phyloP scores from a whole-genome alignment of 2,888 invertebrate genomes.

The Macaria liturata region DNA sequence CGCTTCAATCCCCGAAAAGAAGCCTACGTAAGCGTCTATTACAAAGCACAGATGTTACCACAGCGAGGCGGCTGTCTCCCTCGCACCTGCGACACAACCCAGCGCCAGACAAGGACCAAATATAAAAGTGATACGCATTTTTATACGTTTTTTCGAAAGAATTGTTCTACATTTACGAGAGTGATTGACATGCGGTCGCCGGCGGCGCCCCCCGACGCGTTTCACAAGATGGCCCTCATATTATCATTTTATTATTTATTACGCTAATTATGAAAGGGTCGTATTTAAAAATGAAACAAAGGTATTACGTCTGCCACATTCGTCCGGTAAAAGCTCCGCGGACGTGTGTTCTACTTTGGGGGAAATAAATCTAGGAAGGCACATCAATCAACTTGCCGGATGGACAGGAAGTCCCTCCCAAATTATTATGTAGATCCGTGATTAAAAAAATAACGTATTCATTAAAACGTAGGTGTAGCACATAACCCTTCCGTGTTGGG shows the following conservation, averaged over 20 bases:
- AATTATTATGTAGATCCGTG: slow-evolving; percentile 80
- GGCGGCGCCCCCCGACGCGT: slow-evolving; percentile 73
- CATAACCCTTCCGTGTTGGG: slow-evolving; percentile 56
- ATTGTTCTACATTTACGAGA: slow-evolving; percentile 80
- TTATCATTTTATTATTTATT: slow-evolving; percentile 83
- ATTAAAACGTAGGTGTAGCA: slow-evolving; percentile 61
- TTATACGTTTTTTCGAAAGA: slow-evolving; percentile 79
- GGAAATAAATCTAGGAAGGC: slow-evolving; percentile 77
- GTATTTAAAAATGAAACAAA: slow-evolving; percentile 81
- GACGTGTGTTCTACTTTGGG: slow-evolving; percentile 72
- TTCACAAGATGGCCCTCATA: slow-evolving; percentile 78
- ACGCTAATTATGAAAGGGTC: slow-evolving; percentile 80
- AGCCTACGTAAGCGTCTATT: slow-evolving; percentile 82
- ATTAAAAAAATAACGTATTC: slow-evolving; percentile 78
- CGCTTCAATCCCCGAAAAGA: slow-evolving; percentile 71
- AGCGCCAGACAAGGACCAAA: slow-evolving; percentile 58
- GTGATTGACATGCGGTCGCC: slow-evolving; percentile 82
- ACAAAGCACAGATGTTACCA: slow-evolving; percentile 81
- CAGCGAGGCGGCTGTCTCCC: slow-evolving; percentile 59
- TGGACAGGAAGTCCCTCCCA: slow-evolving; percentile 75
- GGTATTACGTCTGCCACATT: slow-evolving; percentile 71
- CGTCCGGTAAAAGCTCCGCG: slow-evolving; percentile 68
- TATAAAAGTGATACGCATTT: slow-evolving; percentile 76
- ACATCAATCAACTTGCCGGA: slow-evolving; percentile 82
- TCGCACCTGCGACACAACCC: slow-evolving; percentile 47